Base-by-base conservation (phyloP, 2,888 invertebrate species). In the Cheilosia variabilis region DNA sequence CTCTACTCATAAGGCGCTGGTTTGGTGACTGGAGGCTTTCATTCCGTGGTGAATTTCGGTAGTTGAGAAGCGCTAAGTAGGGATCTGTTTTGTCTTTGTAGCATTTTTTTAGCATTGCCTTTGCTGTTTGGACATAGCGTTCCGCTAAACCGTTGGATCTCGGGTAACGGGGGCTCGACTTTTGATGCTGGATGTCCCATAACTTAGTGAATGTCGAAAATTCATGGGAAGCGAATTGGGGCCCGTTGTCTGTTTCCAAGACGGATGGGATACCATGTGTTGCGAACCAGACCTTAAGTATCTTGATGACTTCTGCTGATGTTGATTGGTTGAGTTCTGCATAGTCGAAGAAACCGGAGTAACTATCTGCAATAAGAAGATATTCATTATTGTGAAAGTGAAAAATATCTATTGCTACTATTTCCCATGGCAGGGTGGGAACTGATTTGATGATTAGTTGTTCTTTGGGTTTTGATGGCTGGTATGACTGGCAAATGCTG, bases 101-200 rank as follows among this genome's bases (percentile, higher is more conserved):
- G 62, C 76, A 80, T 66, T 86, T 87, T 72, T 80, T 87, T 22
- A 80, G n/a, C 22, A 87, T 71, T 6, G 27, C 22, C 60, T 88
- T 87, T 57, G 73, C 87, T 50, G 69, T 80, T 65, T 87, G 87
- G 9, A 87, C 78, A 45, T 78, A 87, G 10, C 73, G 69, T 72
- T 81, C 81, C 9, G 87, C 87, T 41, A 87, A 45, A 1, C 81
- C 87, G 52, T 87, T 87, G 19, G 82, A 86, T 58, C 79, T 63
- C 2, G 84, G 69, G 47, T 87, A 84, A 37, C 76, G 66, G 6
- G 81, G 78, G 17, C 84, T 84, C 17, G 87, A 87, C 31, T 65
- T 87, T 58, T 65, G 78, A 52, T 50, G 47, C 17, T 50, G 47
- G 19, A 50, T 50, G 4, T 86, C 79, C 87, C 81, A 87, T 4